A percentile compares a stretch with the other conserved stretches of the same genome.
These are phyloP conservation scores for Panagrolaimus sp. DNA, from an alignment of 1,140 invertebrate species.

Conservation along the genomic window DNA sequence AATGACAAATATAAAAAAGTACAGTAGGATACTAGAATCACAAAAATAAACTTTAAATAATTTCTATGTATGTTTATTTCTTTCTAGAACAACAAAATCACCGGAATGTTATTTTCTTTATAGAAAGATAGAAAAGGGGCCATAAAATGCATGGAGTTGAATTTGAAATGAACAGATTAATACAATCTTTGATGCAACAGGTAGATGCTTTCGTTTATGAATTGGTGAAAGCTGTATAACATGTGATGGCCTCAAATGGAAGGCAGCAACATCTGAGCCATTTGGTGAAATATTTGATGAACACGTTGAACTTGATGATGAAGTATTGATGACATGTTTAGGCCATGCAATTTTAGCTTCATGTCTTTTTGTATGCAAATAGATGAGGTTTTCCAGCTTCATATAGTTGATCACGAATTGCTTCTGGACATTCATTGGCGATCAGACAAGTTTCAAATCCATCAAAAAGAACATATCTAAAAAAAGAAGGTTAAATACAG, in stretches of 20 bases:
- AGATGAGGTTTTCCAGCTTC: constrained; percentile 73
- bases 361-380: constrained; percentile 84
- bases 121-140: too few relatives aligned
- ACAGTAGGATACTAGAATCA: too few relatives aligned
- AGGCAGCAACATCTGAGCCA: neutral
- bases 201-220: constrained; percentile 3
- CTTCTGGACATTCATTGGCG: constrained; percentile 82
- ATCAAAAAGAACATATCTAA: constrained; percentile 48
- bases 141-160: too few relatives aligned
- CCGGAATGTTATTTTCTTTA: too few relatives aligned
- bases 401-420: constrained; percentile 67
- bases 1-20: too few relatives aligned
- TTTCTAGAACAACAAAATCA: too few relatives aligned
- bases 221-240: neutral
- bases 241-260: neutral
- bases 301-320: neutral
- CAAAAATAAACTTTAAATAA: too few relatives aligned
- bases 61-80: too few relatives aligned
- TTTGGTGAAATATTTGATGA: neutral
- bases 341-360: constrained; percentile 96
- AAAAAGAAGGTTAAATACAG: constrained; percentile 31
- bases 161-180: neutral
- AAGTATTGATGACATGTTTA: constrained; percentile 23
- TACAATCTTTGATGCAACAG: constrained; percentile 2
- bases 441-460: constrained; percentile 74